Evolutionary conservation across 2,888 invertebrate species (phyloP), one percentile per base, ranked within the genome.

Genomic region (Pandemis cinnamomeana): DNA sequence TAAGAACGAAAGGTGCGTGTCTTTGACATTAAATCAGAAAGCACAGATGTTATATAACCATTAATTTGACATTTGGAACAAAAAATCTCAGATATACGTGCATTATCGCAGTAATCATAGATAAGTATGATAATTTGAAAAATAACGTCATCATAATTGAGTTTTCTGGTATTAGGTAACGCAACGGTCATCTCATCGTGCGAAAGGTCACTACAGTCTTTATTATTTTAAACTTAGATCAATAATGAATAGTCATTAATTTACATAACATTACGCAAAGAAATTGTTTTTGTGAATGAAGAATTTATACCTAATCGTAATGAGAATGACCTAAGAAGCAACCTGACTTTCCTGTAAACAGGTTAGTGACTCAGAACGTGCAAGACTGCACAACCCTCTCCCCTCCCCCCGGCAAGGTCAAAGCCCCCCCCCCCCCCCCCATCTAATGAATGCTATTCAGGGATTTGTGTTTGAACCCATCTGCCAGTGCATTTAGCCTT

Each of bases 351-450:
- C n/a, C 36, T 46, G 74, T 41, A 36, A 71, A 67, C 74, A 67
- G 89, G 93, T 92, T 90, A 88, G 86, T 88, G 90, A 91, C 91
- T 91, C 61, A 74, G 15, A 60, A 63, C 42, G 48, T 55, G 41
- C 48, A 62, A 70, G 66, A 61, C 67, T 15, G 51, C 41, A 3
- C 51, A 51, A 11, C 51, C 42, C 79, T 27, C 27, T 27, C 84
- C 15, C 53, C 15, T 15, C 87, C 85, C 86, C 89, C 88, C 82
- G 84, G 82, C 92, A 93, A 93, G 93, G 93, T 92, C 92, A 92
- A 88, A 83, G 82, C 82, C 86, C 83, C 83, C 87, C 83, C 86
- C 83, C 80, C 83, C 86, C 83, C 79, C 8, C n/a, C 27, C 10
- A 78, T 79, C 81, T 82, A 79, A 80, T 78, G 81, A 81, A 82